Percentiles rank a stretch among this genome's conserved stretches.
Conservation (phyloP, 2,888 invertebrate species). For the Acrobasis suavella region DNA sequence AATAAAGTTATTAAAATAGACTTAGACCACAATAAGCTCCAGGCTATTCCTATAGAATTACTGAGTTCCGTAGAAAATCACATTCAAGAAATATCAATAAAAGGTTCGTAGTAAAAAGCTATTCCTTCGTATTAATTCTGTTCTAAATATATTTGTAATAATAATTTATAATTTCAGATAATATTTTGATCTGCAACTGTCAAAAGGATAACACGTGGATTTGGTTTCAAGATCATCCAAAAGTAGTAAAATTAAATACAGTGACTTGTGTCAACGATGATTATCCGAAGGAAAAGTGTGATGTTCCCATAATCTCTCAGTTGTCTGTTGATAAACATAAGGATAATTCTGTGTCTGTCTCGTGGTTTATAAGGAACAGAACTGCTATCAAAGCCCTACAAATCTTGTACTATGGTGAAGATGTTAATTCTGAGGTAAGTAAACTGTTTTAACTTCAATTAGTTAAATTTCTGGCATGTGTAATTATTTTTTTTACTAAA, state of each 20-base stretch:
- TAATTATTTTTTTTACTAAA: too few species aligned
- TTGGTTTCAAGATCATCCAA: slow-evolving; percentile 94
- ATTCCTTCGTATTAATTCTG: not conserved
- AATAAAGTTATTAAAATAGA: slow-evolving; percentile 90
- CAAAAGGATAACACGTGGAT: slow-evolving; percentile 96
- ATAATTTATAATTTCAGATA: slow-evolving; percentile 83
- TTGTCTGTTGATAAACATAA: slow-evolving; percentile 93
- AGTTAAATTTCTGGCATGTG: too few species aligned
- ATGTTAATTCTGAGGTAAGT: slow-evolving; percentile 57
- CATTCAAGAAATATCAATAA: slow-evolving; percentile 88
- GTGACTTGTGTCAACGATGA: slow-evolving; percentile 67
- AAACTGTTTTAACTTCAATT: too few species aligned
- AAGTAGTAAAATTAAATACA: slow-evolving; percentile 63
- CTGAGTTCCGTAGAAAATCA: slow-evolving; percentile 92
- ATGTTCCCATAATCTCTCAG: slow-evolving; percentile 90
- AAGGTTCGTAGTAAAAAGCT: slow-evolving; percentile 82
- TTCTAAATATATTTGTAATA: not conserved
- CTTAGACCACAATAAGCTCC: slow-evolving; percentile 91
- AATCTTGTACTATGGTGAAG: slow-evolving; percentile 88
- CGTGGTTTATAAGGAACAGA: slow-evolving; percentile 95
- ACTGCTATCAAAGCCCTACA: slow-evolving; percentile 92
- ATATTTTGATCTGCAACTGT: slow-evolving; percentile 94
- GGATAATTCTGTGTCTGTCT: slow-evolving; percentile 91
- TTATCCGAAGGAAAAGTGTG: slow-evolving; percentile 73
- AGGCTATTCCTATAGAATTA: slow-evolving; percentile 89